Conservation (phyloP, 2,888 invertebrate species). For the Tenodera sinensis region DNA sequence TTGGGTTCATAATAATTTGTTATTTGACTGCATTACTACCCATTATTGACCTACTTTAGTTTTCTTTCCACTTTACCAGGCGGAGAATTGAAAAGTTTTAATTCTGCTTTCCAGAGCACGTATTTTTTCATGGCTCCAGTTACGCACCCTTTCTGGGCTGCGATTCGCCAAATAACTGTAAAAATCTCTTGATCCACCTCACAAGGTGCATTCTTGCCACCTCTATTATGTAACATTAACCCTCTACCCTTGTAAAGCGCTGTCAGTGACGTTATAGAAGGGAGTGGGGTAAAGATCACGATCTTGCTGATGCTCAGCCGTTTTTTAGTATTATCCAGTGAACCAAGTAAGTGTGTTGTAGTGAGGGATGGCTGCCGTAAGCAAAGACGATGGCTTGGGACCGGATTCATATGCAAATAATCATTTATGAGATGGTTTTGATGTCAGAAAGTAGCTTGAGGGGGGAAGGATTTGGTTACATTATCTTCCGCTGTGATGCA, state of each 20-base stretch:
- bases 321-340: neutral
- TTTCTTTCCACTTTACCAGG: no score
- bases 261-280: neutral
- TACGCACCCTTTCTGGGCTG: no score
- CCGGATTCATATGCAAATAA: slow-evolving; percentile 11
- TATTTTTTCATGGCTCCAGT: no score
- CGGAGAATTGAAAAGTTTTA: no score
- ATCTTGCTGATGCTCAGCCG: neutral
- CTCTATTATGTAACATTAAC: neutral
- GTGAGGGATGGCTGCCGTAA: neutral
- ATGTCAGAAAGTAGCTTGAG: slow-evolving; percentile 10
- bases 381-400: neutral
- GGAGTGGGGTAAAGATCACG: neutral
- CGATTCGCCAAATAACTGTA: neutral
- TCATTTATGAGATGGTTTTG: slow-evolving; percentile 14
- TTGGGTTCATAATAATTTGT: no score
- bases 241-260: neutral
- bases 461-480: neutral
- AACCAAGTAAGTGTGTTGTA: neutral
- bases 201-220: neutral
- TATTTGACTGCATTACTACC: no score
- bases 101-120: no score
- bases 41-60: no score
- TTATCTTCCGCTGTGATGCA: neutral
- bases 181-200: neutral